phyloP scores from a whole-genome alignment of 2,113 vertebrate species.

The Forbesichthys papilliferus region DNA sequence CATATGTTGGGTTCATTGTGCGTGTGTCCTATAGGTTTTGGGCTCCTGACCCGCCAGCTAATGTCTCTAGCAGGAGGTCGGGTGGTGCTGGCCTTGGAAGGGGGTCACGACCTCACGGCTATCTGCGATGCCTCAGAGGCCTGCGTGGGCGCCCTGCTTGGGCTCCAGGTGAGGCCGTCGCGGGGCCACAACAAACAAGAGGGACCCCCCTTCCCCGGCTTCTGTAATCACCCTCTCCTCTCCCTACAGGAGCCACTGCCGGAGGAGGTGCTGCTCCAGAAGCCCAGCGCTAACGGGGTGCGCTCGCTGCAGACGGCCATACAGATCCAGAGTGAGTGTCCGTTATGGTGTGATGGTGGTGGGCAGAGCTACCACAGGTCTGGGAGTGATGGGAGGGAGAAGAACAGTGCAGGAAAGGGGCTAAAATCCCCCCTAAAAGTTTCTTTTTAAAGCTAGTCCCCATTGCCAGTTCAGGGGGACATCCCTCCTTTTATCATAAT shows the following conservation, averaged over 20 bases:
- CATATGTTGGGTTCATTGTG: background rate
- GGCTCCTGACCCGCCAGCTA: slow-evolving; percentile 90
- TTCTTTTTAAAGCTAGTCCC: too few species aligned
- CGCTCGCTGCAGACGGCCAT: slow-evolving; percentile 87
- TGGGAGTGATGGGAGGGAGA: too few species aligned
- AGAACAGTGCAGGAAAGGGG: too few species aligned
- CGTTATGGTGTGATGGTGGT: too few species aligned
- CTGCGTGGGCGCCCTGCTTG: slow-evolving; percentile 88
- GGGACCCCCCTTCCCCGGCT: background rate
- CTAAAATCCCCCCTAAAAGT: too few species aligned
- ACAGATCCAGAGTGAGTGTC: slow-evolving; percentile 88
- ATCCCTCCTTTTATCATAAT: too few species aligned
- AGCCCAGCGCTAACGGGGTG: slow-evolving; percentile 85
- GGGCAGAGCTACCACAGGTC: too few species aligned
- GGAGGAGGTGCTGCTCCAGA: slow-evolving; percentile 84
- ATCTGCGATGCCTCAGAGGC: slow-evolving; percentile 95
- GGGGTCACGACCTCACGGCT: slow-evolving; percentile 93
- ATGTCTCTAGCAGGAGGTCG: slow-evolving; percentile 90
- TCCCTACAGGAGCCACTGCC: slow-evolving; percentile 79
- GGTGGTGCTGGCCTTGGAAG: slow-evolving; percentile 87
- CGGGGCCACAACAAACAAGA: too few species aligned
- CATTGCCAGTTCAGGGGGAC: too few species aligned
- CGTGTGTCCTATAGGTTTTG: slow-evolving; percentile 79
- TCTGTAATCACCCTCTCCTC: background rate
- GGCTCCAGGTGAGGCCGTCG: slow-evolving; percentile 80